Evolutionary conservation across 2,797 vertebrate species (phyloP), one percentile per base, ranked within the genome.

Genomic region (Oryzias dopingdopingensis): DNA sequence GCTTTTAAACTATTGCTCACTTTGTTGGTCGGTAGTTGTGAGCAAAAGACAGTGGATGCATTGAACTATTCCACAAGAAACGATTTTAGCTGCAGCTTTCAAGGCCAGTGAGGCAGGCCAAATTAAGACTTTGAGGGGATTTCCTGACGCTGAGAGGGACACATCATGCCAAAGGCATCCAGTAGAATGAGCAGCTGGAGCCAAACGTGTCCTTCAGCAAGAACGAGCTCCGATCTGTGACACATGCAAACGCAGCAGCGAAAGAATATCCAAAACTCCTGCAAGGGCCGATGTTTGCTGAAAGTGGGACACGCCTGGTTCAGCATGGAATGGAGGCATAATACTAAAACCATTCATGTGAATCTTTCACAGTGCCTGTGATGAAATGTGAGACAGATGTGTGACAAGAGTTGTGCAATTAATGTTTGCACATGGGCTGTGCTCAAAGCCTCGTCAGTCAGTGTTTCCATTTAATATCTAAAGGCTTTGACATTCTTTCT

Each of bases 151-250:
- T 13, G 77, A 82, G 72, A 81, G 29, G 29, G 78, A 90, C 80
- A 79, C 89, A 87, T 90, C 90, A 90, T 80, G 77, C 74, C 82
- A 80, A 88, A 90, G 86, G 87, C 83, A 90, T 91, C 84, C 82
- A 65, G 83, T 74, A 51, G 86, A 70, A 85, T 85, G 80, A 88
- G 81, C 80, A 82, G 80, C 81, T 76, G 65, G 70, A 77, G 88
- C 79, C 84, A 86, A 88, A 79, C 15, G 70, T 80, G 84, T 82
- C 72, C 81, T 67, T 67, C 79, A 66, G 70, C 72, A 53, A 60
- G 73, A 61, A 63, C 52, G 48, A 3, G 7, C 62, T 45, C 65
- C 17, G 18, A 51, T 57, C 72, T 74, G 70, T 74, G 72, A 76
- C 62, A 40, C 60, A n/a, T 52, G 56, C 41, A 59, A 47, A 23